phyloP scores from a whole-genome alignment of 2,888 invertebrate genomes.

The Notodonta dromedarius region DNA sequence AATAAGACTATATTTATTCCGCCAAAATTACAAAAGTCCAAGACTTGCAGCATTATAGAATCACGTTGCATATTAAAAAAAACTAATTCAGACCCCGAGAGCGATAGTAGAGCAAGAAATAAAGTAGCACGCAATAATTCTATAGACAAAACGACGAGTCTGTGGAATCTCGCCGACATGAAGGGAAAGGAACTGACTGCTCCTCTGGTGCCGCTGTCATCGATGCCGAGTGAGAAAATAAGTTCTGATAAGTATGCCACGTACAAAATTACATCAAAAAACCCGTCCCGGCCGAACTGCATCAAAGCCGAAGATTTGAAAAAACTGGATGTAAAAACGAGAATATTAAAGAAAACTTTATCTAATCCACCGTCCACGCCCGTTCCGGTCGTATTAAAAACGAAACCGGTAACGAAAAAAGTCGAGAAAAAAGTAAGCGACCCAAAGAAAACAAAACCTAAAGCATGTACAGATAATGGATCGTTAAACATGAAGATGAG shows the following conservation, averaged over 20 bases:
- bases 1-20: constrained; percentile 64
- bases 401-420: constrained; percentile 72
- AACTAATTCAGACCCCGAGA: constrained; percentile 76
- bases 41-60: constrained; percentile 88
- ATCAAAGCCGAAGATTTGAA: constrained; percentile 76
- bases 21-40: constrained; percentile 87
- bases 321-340: constrained; percentile 81
- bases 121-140: constrained; percentile 76
- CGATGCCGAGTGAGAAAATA: constrained; percentile 68
- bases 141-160: constrained; percentile 83
- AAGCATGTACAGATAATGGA: constrained; percentile 66
- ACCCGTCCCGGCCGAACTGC: constrained; percentile 63
- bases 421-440: constrained; percentile 71
- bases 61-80: constrained; percentile 87
- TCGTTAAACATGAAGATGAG: constrained; percentile 69
- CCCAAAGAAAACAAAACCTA: constrained; percentile 74
- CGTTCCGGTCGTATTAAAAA: constrained; percentile 77
- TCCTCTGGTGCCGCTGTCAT: constrained; percentile 68
- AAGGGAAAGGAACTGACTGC: constrained; percentile 77
- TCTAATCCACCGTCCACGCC: constrained; percentile 81
- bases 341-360: constrained; percentile 81
- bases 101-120: constrained; percentile 59
- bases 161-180: constrained; percentile 85
- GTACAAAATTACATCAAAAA: constrained; percentile 79
- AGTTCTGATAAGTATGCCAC: constrained; percentile 80